A percentile compares a stretch with the other conserved stretches of the same genome.
phyloP scores from a whole-genome alignment of 2,888 invertebrate species.

The Bruchidius siliquastri region DNA sequence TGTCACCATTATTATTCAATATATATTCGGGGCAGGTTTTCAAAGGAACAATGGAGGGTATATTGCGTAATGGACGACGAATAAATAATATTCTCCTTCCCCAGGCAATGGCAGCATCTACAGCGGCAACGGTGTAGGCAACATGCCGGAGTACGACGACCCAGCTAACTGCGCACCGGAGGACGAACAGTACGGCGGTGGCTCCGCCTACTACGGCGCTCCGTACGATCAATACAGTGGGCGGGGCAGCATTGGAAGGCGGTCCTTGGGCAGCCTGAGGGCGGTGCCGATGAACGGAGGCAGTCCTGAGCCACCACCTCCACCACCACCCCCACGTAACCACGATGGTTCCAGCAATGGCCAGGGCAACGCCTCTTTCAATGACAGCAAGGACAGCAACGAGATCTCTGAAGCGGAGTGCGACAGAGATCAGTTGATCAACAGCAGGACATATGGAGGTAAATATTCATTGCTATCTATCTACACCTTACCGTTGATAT shows the following conservation, averaged over 20 bases:
- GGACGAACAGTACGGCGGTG: conserved; percentile 73
- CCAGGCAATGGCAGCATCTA: conserved; percentile 77
- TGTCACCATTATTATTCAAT: no score
- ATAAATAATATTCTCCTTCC: neutral
- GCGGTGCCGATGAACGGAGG: conserved; percentile 56
- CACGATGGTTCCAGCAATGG: conserved; percentile 84
- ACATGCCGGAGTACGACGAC: conserved; percentile 80
- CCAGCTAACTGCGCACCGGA: conserved; percentile 89
- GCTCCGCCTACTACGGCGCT: conserved; percentile 83
- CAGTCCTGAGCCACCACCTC: conserved; percentile 66
- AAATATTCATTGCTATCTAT: conserved; percentile 39
- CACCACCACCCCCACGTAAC: conserved; percentile 76
- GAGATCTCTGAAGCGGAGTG: conserved; percentile 92
- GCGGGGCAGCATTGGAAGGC: conserved; percentile 70
- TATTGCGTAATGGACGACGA: no score
- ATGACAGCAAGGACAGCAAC: conserved; percentile 91
- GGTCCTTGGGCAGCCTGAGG: conserved; percentile 51
- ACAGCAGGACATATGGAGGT: conserved; percentile 83
- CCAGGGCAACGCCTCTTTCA: conserved; percentile 59
- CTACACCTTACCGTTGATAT: neutral
- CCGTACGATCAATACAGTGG: conserved; percentile 89
- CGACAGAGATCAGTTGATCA: conserved; percentile 73
- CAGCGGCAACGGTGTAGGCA: conserved; percentile 54
- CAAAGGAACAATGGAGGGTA: no score
- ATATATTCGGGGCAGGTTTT: no score